These are phyloP conservation scores for Carassius carassius DNA, from an alignment of 2,113 vertebrate genomes.

Conservation along the genomic window DNA sequence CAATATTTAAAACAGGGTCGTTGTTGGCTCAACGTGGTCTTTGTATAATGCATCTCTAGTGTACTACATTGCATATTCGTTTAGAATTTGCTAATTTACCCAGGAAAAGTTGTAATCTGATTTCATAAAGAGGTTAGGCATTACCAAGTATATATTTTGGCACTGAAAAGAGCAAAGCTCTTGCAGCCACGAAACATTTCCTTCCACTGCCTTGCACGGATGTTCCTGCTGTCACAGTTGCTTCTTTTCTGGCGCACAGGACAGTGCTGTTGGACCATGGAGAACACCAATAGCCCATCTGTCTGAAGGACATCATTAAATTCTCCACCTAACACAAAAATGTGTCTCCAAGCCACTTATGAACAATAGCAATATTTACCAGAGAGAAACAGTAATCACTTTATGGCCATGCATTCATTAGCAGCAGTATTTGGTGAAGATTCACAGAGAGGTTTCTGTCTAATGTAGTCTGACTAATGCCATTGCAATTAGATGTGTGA, in stretches of 20 bases:
- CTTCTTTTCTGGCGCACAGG: slow-evolving; percentile 16
- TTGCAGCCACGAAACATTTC: slow-evolving; percentile 2
- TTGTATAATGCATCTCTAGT: background rate
- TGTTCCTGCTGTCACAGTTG: background rate
- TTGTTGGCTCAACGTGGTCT: background rate
- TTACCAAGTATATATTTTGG: background rate
- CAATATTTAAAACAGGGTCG: background rate
- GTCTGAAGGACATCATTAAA: slow-evolving; percentile 38
- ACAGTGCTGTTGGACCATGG: slow-evolving; percentile 28
- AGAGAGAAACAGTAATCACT: slow-evolving; percentile 43
- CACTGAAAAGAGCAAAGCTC: background rate
- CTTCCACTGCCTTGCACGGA: slow-evolving; percentile 10
- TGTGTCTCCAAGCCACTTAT: slow-evolving; percentile 33
- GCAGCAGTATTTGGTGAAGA: background rate
- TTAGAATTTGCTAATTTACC: background rate
- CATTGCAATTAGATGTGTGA: background rate
- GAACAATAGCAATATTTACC: slow-evolving; percentile 37
- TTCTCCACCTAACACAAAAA: slow-evolving; percentile 50
- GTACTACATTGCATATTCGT: background rate
- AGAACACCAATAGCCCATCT: slow-evolving; percentile 32
- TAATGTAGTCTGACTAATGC: slow-evolving; percentile 21
- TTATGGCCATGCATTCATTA: slow-evolving; percentile 49
- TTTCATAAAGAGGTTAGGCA: slow-evolving; percentile 13
- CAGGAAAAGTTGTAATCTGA: background rate
- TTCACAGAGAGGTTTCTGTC: slow-evolving; percentile 7